Evolutionary conservation across 2,888 invertebrate species (phyloP).

Genomic region (Celastrina argiolus): DNA sequence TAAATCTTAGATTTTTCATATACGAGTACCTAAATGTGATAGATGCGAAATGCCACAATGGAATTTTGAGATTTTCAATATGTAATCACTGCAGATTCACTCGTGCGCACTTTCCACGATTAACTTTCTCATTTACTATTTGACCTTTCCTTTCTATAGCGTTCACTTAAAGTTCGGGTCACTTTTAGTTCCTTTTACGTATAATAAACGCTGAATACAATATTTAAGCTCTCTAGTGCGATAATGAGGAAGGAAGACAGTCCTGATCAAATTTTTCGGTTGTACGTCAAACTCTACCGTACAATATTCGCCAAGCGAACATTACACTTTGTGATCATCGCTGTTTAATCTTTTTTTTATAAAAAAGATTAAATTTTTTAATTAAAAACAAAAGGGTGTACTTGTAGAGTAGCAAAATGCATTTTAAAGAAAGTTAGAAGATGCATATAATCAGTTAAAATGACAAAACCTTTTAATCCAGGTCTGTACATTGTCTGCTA

Average conservation of each 20-base stretch:
- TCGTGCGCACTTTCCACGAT: slow-evolving; percentile 72
- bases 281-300: not conserved
- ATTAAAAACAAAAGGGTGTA: too few species aligned
- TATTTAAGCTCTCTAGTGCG: slow-evolving; percentile 1
- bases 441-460: not conserved
- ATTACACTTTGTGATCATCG: too few species aligned
- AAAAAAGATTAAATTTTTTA: too few species aligned
- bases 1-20: too few species aligned
- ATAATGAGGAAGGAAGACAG: not conserved
- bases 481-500: not conserved
- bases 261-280: not conserved
- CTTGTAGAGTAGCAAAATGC: too few species aligned
- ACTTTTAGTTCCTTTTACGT: slow-evolving; percentile 34
- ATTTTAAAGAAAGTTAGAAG: too few species aligned
- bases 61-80: slow-evolving; percentile 27
- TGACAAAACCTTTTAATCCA: not conserved
- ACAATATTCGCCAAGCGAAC: too few species aligned
- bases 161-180: slow-evolving; percentile 57
- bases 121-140: slow-evolving; percentile 75
- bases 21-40: too few species aligned
- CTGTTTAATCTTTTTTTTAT: too few species aligned
- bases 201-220: slow-evolving; percentile 2
- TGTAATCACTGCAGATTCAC: slow-evolving; percentile 55
- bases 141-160: slow-evolving; percentile 70
- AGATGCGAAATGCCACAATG: not conserved